phyloP scores from a whole-genome alignment of 2,797 vertebrate genomes.

The Myoxocephalus aenaeus region DNA sequence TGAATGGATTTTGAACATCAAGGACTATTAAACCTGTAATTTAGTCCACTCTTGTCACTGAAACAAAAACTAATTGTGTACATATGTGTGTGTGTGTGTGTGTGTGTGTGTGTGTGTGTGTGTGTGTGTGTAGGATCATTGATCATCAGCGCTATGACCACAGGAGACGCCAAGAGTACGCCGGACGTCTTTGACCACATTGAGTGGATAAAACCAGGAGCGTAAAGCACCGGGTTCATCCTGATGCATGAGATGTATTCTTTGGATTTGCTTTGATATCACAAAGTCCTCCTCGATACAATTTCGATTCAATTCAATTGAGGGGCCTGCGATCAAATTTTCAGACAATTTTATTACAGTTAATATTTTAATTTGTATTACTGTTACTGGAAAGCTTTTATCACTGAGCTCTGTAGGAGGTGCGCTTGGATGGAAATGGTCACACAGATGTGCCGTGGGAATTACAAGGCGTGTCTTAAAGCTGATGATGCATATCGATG shows the following conservation, averaged over 20 bases:
- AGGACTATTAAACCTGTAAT: background rate
- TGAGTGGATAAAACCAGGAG: background rate
- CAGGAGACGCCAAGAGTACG: slow-evolving; percentile 12
- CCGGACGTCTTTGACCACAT: background rate
- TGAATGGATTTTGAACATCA: background rate
- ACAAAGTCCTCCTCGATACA: background rate
- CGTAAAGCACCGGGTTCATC: background rate
- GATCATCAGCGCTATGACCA: background rate
- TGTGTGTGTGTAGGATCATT: slow-evolving; percentile 24
- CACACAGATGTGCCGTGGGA: background rate
- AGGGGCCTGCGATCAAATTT: background rate
- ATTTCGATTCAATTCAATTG: background rate
- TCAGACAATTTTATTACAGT: background rate
- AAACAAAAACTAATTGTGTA: background rate
- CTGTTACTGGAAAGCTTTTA: background rate
- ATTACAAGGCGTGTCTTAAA: background rate
- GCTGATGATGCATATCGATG: background rate
- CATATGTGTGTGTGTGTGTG: slow-evolving; percentile 17
- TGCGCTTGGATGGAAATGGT: background rate
- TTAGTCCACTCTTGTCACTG: background rate
- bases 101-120: slow-evolving; percentile 7
- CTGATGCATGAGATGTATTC: background rate
- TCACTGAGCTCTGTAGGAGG: background rate
- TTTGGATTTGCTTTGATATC: background rate
- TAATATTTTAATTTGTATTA: background rate